phyloP scores from a whole-genome alignment of 1,140 invertebrate species.

The Temnothorax longispinosus region DNA sequence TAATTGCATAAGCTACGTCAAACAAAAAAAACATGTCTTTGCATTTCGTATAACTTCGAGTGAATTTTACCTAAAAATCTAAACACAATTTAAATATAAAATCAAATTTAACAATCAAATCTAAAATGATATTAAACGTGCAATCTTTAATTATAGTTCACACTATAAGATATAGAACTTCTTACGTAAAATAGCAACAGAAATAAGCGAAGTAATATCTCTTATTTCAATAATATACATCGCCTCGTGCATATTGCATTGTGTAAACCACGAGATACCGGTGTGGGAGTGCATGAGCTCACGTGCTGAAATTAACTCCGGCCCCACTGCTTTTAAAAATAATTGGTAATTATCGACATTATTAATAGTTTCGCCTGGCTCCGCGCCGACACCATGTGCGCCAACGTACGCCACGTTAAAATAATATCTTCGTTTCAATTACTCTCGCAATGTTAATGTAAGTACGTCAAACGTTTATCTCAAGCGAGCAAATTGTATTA shows the following conservation, averaged over 20 bases:
- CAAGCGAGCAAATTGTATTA: background rate
- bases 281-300: constrained; percentile 73
- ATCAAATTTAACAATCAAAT: background rate
- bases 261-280: constrained; percentile 41
- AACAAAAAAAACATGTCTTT: background rate
- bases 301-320: constrained; percentile 75
- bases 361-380: constrained; percentile 69
- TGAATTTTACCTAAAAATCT: background rate
- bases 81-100: background rate
- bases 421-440: constrained; percentile 41
- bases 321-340: constrained; percentile 70
- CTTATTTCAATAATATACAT: constrained; percentile 7
- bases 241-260: constrained; percentile 42
- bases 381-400: constrained; percentile 5
- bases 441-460: background rate
- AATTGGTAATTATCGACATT: constrained; percentile 75
- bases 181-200: background rate
- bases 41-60: background rate
- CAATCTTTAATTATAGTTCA: background rate
- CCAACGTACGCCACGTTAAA: constrained; percentile 6
- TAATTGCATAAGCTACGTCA: background rate
- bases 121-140: background rate
- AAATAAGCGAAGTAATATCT: constrained; percentile 12
- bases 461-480: background rate
- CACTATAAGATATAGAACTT: background rate